A percentile compares a stretch with the other conserved stretches of the same genome.
These are phyloP conservation scores for Arrhamphus sclerolepis DNA, from an alignment of 2,797 vertebrate species.

Conservation along the genomic window DNA sequence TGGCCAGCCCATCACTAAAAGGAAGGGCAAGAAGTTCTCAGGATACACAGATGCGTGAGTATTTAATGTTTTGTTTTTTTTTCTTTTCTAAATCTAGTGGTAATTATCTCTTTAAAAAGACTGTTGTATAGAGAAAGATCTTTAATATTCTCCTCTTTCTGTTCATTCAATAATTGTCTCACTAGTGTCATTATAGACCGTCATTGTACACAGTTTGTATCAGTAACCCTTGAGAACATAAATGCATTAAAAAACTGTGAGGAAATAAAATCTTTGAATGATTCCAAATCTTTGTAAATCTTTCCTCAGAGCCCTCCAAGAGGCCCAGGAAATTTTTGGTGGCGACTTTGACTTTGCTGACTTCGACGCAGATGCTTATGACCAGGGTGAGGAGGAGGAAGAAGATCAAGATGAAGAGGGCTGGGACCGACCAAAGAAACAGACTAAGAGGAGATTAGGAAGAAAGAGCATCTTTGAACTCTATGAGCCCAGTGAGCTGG, in stretches of 20 bases:
- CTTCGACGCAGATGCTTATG: slow-evolving; percentile 92
- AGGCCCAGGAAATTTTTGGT: slow-evolving; percentile 98
- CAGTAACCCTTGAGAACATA: too few relatives aligned
- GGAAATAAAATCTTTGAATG: too few relatives aligned
- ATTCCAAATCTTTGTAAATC: background rate
- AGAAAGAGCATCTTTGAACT: slow-evolving; percentile 98
- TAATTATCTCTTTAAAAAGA: too few relatives aligned
- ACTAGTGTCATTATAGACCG: background rate
- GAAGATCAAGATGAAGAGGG: slow-evolving; percentile 94
- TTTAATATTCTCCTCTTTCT: too few relatives aligned
- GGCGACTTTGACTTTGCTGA: slow-evolving; percentile 98
- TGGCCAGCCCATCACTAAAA: slow-evolving; percentile 97
- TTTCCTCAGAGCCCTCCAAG: slow-evolving; percentile 89
- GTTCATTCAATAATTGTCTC: too few relatives aligned
- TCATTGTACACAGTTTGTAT: background rate
- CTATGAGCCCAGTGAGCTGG: slow-evolving; percentile 97
- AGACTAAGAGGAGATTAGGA: slow-evolving; percentile 92
- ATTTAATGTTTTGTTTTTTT: background rate
- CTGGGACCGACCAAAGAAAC: slow-evolving; percentile 94
- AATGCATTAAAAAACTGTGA: too few relatives aligned
- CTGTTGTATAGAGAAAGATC: too few relatives aligned
- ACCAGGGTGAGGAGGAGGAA: slow-evolving; percentile 94
- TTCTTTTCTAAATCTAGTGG: background rate
- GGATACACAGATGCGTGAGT: slow-evolving; percentile 99
- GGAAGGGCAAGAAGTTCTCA: slow-evolving; percentile 94